Evolutionary conservation across 2,113 vertebrate species (phyloP).

Genomic region (Progne subis): DNA sequence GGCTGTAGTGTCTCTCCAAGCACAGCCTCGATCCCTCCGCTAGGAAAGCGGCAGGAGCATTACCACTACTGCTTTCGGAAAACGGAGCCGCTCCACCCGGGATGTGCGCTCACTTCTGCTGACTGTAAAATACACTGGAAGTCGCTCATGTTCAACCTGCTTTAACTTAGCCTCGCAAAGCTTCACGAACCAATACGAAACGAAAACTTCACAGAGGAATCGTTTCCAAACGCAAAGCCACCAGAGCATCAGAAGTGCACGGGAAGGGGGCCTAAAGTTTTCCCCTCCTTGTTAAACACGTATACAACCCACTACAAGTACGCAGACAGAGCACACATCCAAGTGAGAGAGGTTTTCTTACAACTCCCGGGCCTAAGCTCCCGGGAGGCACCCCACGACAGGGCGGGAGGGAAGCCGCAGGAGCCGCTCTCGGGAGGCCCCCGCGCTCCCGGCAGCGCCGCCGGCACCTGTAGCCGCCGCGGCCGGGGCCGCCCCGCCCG

Average conservation of each 20-base stretch:
- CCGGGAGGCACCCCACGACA: background rate
- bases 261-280: background rate
- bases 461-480: constrained; percentile 1
- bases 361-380: background rate
- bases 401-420: background rate
- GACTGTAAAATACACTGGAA: rapidly evolving
- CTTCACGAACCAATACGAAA: background rate
- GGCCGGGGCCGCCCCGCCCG: background rate
- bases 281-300: background rate
- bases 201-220: background rate
- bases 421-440: background rate
- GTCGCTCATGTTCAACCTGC: background rate
- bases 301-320: no score
- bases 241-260: background rate
- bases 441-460: background rate
- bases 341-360: background rate
- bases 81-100: background rate
- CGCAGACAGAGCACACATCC: background rate
- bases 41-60: rapidly evolving
- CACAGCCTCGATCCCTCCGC: background rate
- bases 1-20: background rate
- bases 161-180: background rate
- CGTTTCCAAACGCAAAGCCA: background rate
- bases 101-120: rapidly evolving
- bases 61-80: rapidly evolving